Percentiles rank a stretch among this genome's conserved stretches.
phyloP scores from a whole-genome alignment of 2,797 vertebrate genomes.

The Vultur gryphus region DNA sequence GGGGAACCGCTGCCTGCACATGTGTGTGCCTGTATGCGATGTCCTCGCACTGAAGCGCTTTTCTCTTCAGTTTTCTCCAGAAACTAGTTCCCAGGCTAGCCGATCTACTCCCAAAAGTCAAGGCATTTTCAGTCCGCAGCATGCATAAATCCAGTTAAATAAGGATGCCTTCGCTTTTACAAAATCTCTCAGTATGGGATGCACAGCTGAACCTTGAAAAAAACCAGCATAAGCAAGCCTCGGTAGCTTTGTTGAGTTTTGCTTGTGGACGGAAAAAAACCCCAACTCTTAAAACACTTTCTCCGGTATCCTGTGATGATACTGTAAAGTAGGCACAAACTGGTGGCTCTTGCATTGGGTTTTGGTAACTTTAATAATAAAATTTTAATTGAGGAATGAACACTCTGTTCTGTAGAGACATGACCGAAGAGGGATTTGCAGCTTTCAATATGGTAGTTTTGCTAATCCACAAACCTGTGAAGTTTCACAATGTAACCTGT shows the following conservation, averaged over 20 bases:
- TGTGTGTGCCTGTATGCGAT: too few species aligned
- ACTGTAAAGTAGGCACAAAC: background rate
- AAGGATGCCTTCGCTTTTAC: background rate
- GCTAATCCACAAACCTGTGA: constrained; percentile 30
- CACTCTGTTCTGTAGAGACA: background rate
- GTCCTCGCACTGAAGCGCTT: background rate
- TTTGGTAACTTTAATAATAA: background rate
- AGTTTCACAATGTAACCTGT: constrained; percentile 50
- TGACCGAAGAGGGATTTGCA: background rate
- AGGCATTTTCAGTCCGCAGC: background rate
- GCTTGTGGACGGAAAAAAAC: background rate
- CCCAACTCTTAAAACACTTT: background rate
- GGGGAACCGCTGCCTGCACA: background rate
- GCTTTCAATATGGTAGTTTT: background rate
- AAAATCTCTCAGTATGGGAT: accelerated
- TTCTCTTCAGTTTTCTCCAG: too few species aligned
- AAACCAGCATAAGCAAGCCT: accelerated
- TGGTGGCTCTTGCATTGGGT: background rate
- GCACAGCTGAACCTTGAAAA: background rate
- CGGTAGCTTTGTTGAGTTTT: background rate
- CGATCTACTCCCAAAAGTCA: background rate
- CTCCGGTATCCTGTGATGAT: accelerated
- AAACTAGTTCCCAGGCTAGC: accelerated
- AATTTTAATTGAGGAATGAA: background rate
- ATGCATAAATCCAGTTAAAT: accelerated